A percentile compares a stretch with the other conserved stretches of the same genome.
Evolutionary conservation across 2,797 vertebrate species (phyloP).

Genomic region (Hypotaenidia okinawae): DNA sequence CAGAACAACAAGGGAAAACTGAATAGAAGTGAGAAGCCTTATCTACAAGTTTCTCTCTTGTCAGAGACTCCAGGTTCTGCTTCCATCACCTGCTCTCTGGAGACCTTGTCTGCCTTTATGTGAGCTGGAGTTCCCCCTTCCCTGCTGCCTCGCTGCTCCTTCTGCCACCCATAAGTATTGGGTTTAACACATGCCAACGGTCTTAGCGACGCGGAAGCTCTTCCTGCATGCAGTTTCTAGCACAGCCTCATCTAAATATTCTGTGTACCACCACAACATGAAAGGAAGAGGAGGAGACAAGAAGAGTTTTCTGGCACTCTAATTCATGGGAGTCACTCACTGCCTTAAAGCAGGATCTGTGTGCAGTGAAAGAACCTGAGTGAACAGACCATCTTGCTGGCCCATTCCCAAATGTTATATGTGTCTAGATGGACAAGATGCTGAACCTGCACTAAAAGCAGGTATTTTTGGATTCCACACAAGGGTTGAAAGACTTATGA

Average conservation of each 20-base stretch:
- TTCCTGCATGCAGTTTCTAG: neutral
- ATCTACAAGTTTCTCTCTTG: neutral
- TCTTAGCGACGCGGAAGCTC: neutral
- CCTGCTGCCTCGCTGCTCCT: neutral
- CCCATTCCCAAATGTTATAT: neutral
- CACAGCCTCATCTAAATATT: neutral
- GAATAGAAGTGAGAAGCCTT: neutral
- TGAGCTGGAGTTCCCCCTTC: neutral
- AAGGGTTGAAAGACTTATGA: neutral
- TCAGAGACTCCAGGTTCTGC: neutral
- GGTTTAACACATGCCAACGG: neutral
- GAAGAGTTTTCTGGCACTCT: neutral
- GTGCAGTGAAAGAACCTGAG: neutral
- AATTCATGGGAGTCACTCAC: neutral
- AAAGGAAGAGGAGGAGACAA: neutral
- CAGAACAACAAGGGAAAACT: neutral
- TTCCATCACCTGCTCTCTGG: neutral
- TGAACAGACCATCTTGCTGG: neutral
- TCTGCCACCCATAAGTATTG: neutral
- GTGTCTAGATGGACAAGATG: neutral
- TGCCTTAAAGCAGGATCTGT: neutral
- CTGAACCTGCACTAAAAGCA: neutral
- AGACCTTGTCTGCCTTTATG: accelerated
- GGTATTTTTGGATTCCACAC: neutral
- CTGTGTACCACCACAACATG: neutral